phyloP scores from a whole-genome alignment of 2,113 vertebrate species.

The Illadopsis cleaveri region DNA sequence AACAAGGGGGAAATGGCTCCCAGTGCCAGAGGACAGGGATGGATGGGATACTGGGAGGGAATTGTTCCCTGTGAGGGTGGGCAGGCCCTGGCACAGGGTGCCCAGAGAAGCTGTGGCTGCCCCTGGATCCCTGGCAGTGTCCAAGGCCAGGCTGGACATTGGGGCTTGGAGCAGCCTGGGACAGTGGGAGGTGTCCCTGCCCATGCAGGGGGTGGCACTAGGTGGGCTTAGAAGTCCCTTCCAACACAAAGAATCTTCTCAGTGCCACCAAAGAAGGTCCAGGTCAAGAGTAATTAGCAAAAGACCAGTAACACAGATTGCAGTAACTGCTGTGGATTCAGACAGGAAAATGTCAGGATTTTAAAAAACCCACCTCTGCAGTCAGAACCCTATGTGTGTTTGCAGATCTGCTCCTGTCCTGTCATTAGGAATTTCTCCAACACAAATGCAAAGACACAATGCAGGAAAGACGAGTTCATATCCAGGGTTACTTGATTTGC shows the following conservation, averaged over 20 bases:
- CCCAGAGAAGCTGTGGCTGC: background rate
- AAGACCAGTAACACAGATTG: background rate
- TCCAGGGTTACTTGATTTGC: background rate
- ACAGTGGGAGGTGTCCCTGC: background rate
- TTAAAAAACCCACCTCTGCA: background rate
- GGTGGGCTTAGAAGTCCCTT: accelerated
- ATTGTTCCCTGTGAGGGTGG: background rate
- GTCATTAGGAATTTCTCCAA: background rate
- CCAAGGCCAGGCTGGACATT: background rate
- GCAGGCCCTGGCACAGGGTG: background rate
- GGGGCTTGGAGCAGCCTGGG: background rate
- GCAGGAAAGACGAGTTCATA: background rate
- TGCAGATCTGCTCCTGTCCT: too few species aligned
- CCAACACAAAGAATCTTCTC: background rate
- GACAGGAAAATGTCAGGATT: background rate
- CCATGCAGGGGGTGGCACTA: background rate
- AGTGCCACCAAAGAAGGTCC: background rate
- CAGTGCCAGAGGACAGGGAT: accelerated
- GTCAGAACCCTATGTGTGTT: background rate
- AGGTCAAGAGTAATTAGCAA: background rate
- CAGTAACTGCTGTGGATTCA: background rate
- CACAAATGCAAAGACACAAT: background rate
- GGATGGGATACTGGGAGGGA: accelerated
- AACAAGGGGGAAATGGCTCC: background rate
- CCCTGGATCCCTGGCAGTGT: background rate